Evolutionary conservation across 2,113 vertebrate species (phyloP), one percentile per base, ranked within the genome.

Genomic region (Motacilla tschutschensis): DNA sequence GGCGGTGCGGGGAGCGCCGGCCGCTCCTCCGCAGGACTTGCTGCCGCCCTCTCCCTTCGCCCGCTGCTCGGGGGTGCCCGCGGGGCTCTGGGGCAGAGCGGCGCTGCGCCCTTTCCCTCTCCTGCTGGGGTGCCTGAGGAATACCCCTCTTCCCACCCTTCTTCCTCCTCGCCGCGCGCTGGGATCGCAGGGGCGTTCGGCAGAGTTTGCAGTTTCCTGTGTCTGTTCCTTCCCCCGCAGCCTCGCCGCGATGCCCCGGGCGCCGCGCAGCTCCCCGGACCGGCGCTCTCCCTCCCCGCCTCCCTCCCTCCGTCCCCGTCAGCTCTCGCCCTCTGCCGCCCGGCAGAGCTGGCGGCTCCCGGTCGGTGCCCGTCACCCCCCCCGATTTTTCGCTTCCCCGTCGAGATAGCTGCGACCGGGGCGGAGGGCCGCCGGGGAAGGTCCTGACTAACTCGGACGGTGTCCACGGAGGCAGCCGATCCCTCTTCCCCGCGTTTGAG

Each of bases 311-410:
- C n/a, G 14, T 29, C 60, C n/a, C 84, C 43, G 57, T 13, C 73
- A 71, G 62, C 83, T 74, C 85, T 88, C 81, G 88, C 85, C 74
- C 82, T 86, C 78, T 93, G 92, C 89, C 50, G 73, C 77, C 38
- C 54, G 38, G 72, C 66, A 60, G 66, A 25, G 72, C 84, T 43
- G 60, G 18, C 36, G 33, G 74, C 63, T 36, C 33, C 38, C 73
- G 63, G 44, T 72, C 73, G 63, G 44, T 72, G 58, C 63, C 2
- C 26, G 2, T 50, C 24, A 38, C 33, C 36, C 46, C 46, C 46
- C 35, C 17, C 43, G 3, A 7, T 31, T 41, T 71, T 26, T 44
- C 43, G 2, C 17, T 51, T 74, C 26, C 29, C 40, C 9, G 14
- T 1, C 35, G 19, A 18, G 70, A 41, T 22, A 80, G 51, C 70